Conservation (phyloP, 2,113 vertebrate genomes). For the Diadophis punctatus region DNA sequence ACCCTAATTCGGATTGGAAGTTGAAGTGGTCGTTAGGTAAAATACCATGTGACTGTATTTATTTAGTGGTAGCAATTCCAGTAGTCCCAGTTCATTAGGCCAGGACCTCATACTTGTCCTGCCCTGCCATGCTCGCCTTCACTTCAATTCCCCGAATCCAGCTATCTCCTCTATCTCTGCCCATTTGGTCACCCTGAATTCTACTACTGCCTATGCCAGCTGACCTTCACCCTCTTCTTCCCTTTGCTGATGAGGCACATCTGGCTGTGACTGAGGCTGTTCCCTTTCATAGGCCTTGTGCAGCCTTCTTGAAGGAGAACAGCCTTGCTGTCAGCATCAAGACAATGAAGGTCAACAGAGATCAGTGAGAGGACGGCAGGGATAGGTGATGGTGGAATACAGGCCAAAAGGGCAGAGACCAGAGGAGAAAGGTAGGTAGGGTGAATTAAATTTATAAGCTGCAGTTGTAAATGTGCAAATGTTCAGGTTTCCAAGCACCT, state of each 20-base stretch:
- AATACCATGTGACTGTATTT: too few species aligned
- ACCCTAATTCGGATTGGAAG: too few species aligned
- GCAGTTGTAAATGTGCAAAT: background rate
- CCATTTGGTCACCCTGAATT: background rate
- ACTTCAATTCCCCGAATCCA: background rate
- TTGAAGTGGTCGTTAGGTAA: too few species aligned
- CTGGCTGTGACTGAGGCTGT: background rate
- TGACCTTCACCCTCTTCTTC: background rate
- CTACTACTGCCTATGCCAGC: background rate
- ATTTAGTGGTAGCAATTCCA: too few species aligned
- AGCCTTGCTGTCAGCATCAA: background rate
- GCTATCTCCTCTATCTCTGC: background rate
- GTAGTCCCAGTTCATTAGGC: too few species aligned
- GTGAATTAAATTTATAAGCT: background rate
- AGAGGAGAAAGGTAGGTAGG: background rate
- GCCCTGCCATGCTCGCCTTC: background rate
- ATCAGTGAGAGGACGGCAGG: too few species aligned
- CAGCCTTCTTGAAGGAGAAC: background rate
- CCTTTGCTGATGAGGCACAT: background rate
- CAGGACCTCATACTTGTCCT: background rate
- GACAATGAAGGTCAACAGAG: background rate
- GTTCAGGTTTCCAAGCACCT: background rate
- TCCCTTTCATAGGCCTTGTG: background rate
- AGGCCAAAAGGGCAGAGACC: background rate
- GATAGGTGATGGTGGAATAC: background rate